Evolutionary conservation across 64 coral and sea anemone genomes (phyloP).

Genomic region (Stichodactyla helianthus): DNA sequence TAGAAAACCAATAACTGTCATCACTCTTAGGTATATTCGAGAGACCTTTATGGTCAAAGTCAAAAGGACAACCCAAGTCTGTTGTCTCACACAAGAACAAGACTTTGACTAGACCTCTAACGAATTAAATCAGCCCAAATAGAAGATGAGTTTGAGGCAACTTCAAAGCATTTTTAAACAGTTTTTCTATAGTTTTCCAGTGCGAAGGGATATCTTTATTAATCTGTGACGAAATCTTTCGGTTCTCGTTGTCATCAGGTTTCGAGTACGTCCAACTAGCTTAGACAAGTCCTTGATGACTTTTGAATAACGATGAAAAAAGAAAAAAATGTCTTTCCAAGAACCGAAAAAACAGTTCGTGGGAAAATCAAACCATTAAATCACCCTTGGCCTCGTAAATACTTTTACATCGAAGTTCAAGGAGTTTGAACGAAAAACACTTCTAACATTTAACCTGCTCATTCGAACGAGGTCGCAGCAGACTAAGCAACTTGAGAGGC

Average conservation of each 20-base stretch:
- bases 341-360: not conserved
- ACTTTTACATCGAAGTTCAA: not conserved
- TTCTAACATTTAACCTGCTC: not conserved
- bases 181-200: not conserved
- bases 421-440: not conserved
- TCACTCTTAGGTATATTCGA: not conserved
- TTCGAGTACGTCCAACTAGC: not conserved
- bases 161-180: not conserved
- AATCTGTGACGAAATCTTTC: not conserved
- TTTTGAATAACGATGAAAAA: not conserved
- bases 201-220: not conserved
- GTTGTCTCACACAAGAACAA: not conserved
- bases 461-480: not conserved
- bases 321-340: not conserved
- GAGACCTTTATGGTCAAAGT: not conserved
- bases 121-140: not conserved
- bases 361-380: not conserved
- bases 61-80: not conserved
- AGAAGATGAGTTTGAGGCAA: not conserved
- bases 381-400: not conserved
- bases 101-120: not conserved
- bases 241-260: constrained; percentile 6
- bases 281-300: not conserved
- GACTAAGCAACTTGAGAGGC: not conserved
- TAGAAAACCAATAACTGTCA: constrained; percentile 29